These are phyloP conservation scores for Hypothenemus hampei DNA, from an alignment of 1,140 invertebrate species.

Conservation along the genomic window DNA sequence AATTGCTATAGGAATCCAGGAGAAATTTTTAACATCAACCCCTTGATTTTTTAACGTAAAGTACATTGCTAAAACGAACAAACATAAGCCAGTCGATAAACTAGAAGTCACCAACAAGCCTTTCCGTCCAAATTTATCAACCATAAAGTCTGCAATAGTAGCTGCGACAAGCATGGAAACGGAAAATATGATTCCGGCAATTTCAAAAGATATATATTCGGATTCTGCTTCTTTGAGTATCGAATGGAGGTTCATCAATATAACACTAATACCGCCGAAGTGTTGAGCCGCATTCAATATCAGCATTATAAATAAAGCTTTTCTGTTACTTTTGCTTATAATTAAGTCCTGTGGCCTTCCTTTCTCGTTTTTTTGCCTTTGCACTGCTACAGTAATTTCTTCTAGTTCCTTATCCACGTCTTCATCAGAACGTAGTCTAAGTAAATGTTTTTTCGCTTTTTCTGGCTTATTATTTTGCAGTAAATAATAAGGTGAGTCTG, in stretches of 20 bases:
- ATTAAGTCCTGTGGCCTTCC: slow-evolving; percentile 37
- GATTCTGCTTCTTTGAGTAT: slow-evolving; percentile 45
- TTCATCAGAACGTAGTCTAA: slow-evolving; percentile 48
- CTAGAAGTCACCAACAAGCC: slow-evolving; percentile 37
- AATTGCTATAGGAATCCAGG: slow-evolving; percentile 39
- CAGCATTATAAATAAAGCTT: slow-evolving; percentile 41
- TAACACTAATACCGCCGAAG: slow-evolving; percentile 50
- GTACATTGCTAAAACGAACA: slow-evolving; percentile 38
- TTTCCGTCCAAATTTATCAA: slow-evolving; percentile 40
- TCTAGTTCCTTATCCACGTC: slow-evolving; percentile 47
- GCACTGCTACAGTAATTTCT: slow-evolving; percentile 42
- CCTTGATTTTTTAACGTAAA: slow-evolving; percentile 38
- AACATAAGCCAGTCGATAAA: slow-evolving; percentile 33
- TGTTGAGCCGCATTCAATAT: slow-evolving; percentile 54
- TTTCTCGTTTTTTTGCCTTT: slow-evolving; percentile 35
- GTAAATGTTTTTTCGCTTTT: slow-evolving; percentile 51
- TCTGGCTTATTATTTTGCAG: slow-evolving; percentile 40
- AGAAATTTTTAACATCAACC: slow-evolving; percentile 23
- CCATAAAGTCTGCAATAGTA: slow-evolving; percentile 29
- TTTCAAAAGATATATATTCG: slow-evolving; percentile 33
- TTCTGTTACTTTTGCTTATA: slow-evolving; percentile 32
- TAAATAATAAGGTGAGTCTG: slow-evolving; percentile 39
- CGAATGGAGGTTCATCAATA: slow-evolving; percentile 54
- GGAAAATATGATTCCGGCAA: slow-evolving; percentile 40
- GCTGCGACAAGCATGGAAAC: slow-evolving; percentile 38